Evolutionary conservation across 2,113 vertebrate genomes (phyloP).

Genomic region (Coptodon rendalli): DNA sequence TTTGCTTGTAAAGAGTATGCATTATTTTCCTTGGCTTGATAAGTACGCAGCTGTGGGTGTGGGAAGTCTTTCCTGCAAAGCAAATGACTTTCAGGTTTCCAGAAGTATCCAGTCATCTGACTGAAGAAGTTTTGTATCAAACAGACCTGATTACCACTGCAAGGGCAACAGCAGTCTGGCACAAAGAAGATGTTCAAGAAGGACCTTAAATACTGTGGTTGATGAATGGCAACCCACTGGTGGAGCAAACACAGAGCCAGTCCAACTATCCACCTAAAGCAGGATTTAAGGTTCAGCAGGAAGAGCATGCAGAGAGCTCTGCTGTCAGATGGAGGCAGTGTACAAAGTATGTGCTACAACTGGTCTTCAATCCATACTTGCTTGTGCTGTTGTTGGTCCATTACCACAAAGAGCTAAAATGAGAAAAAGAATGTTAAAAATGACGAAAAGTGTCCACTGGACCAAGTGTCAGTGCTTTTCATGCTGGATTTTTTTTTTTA

Average conservation of each 20-base stretch:
- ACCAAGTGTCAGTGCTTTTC: neutral
- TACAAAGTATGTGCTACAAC: neutral
- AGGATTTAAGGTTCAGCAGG: neutral
- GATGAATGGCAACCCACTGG: neutral
- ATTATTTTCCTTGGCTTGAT: neutral
- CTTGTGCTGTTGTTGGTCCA: neutral
- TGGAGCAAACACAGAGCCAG: neutral
- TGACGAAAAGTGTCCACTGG: neutral
- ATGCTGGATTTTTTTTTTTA: neutral
- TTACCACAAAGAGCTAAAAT: neutral
- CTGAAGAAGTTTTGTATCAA: neutral
- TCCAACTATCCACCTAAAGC: neutral
- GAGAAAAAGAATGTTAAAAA: neutral
- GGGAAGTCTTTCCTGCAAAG: neutral
- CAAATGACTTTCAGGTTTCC: neutral
- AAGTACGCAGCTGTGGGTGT: neutral
- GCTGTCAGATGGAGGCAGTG: neutral
- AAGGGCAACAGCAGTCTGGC: neutral
- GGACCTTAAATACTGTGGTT: neutral
- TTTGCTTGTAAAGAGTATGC: neutral
- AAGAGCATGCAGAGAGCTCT: accelerated
- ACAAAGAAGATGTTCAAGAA: neutral
- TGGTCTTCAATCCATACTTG: neutral
- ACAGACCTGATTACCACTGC: neutral
- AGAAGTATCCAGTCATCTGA: neutral